Percentiles rank a stretch among this genome's conserved stretches.
These are phyloP conservation scores for Choristoneura fumiferana DNA, from an alignment of 1,140 invertebrate genomes.

Conservation along the genomic window DNA sequence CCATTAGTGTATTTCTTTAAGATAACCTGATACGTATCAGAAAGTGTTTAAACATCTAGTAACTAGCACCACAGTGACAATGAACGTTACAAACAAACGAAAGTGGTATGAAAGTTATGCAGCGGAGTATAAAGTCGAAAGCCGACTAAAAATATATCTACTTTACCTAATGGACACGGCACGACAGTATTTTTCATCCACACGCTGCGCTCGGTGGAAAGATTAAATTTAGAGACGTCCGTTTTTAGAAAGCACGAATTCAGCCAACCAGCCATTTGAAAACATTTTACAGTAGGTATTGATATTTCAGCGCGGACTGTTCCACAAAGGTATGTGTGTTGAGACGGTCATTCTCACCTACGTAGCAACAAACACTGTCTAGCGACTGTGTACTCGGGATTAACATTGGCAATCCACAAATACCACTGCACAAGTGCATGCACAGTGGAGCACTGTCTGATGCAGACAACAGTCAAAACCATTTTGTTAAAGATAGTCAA, in stretches of 20 bases:
- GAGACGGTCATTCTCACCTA: constrained; percentile 1
- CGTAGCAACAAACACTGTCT: background rate
- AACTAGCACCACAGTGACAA: no score
- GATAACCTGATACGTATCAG: no score
- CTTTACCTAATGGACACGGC: constrained; percentile 68
- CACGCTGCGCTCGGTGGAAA: constrained; percentile 52
- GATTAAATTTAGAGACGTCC: constrained; percentile 70
- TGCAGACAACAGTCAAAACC: no score
- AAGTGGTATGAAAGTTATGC: constrained; percentile 49
- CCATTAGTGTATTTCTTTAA: no score
- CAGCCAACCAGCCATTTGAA: constrained; percentile 34
- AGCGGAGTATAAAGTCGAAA: constrained; percentile 35
- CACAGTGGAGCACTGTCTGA: no score
- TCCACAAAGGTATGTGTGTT: constrained; percentile 5
- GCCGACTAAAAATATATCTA: constrained; percentile 61
- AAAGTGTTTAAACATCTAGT: no score
- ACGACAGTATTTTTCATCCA: constrained; percentile 65
- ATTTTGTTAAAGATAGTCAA: no score
- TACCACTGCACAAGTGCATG: background rate
- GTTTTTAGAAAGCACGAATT: constrained; percentile 60
- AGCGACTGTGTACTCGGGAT: background rate
- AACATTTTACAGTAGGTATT: constrained; percentile 24
- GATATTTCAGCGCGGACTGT: constrained; percentile 29
- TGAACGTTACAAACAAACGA: constrained; percentile 15
- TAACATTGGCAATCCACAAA: background rate